Evolutionary conservation across 2,797 vertebrate genomes (phyloP), one percentile per base, ranked within the genome.

Genomic region (Allobates femoralis): DNA sequence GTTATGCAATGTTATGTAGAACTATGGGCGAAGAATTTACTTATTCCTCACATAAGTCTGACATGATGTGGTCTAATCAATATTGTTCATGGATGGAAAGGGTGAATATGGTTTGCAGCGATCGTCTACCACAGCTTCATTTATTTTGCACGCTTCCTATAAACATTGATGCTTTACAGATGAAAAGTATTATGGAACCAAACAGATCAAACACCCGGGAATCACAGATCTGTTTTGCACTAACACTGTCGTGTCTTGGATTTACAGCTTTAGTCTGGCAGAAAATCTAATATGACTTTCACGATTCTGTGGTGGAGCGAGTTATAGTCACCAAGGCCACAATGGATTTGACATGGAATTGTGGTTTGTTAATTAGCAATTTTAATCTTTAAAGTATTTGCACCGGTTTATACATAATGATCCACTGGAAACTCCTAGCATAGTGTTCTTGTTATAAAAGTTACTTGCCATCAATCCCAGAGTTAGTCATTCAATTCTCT

Each of bases 101-200:
- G 15, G 73, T 41, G 66, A 28, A 28, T 41, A 34, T n/a, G 10
- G 28, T 58, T 56, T 16, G 53, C 30, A 34, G 50, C 19, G 19
- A 37, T 55, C 46, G 1, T 46, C 32, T 71, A 46, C 66, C 80
- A 82, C 37, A 34, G 18, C 21, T 4, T 16, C 32, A 82, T 82
- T 58, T 71, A 30, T n/a, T 73, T 37, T 37, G 66, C 51, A 82
- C 8, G n/a, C 32, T 41, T 73, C 30, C 50, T 41, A 73, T 62
- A 37, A 30, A 53, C 28, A 81, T 69, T 28, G 69, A 69, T 69
- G 62, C 46, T 53, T 23, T n/a, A 32, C 60, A 69, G 79, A 64
- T 53, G 28, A 30, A 69, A 34, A 30, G 0, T 23, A 66, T 30
- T 66, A 30, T 30, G 32, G 23, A 23, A 69, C 19, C 46, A 23